Evolutionary conservation across 2,888 invertebrate species (phyloP).

Genomic region (Diarsia dahlii): DNA sequence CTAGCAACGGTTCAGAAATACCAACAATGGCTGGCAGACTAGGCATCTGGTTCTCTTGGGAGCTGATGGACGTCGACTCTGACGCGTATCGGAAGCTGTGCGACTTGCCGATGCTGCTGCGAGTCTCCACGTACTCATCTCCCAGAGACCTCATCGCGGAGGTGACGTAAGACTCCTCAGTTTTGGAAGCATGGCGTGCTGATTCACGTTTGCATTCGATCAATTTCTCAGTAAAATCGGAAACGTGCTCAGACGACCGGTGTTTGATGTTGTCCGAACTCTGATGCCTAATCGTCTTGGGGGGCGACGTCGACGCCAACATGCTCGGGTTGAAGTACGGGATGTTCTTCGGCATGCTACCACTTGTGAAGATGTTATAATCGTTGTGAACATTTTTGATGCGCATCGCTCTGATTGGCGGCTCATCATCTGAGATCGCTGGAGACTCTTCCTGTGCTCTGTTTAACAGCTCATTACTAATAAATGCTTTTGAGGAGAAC

Average conservation of each 20-base stretch:
- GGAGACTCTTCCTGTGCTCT: slow-evolving; percentile 80
- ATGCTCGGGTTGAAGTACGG: slow-evolving; percentile 85
- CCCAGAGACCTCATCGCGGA: slow-evolving; percentile 85
- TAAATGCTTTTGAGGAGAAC: slow-evolving; percentile 85
- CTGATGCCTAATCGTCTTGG: slow-evolving; percentile 82
- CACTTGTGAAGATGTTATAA: slow-evolving; percentile 80
- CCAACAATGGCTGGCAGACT: slow-evolving; percentile 89
- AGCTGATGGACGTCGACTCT: slow-evolving; percentile 87
- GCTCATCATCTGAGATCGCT: slow-evolving; percentile 82
- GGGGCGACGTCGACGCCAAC: slow-evolving; percentile 82
- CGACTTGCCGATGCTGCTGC: slow-evolving; percentile 92
- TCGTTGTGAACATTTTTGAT: slow-evolving; percentile 82
- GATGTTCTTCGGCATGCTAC: slow-evolving; percentile 87
- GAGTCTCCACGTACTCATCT: slow-evolving; percentile 85
- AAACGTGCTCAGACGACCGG: slow-evolving; percentile 82
- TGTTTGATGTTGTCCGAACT: slow-evolving; percentile 87
- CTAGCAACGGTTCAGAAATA: slow-evolving; percentile 87
- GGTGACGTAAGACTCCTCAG: slow-evolving; percentile 82
- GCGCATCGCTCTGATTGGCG: slow-evolving; percentile 80
- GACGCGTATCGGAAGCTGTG: slow-evolving; percentile 93
- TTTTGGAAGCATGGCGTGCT: slow-evolving; percentile 76
- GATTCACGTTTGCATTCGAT: slow-evolving; percentile 79
- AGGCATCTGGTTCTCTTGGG: slow-evolving; percentile 89
- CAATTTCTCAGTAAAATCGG: slow-evolving; percentile 81
- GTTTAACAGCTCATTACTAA: slow-evolving; percentile 80